These are phyloP conservation scores for Tadarida brasiliensis DNA, from an alignment of 2,797 vertebrate species.

Conservation along the genomic window DNA sequence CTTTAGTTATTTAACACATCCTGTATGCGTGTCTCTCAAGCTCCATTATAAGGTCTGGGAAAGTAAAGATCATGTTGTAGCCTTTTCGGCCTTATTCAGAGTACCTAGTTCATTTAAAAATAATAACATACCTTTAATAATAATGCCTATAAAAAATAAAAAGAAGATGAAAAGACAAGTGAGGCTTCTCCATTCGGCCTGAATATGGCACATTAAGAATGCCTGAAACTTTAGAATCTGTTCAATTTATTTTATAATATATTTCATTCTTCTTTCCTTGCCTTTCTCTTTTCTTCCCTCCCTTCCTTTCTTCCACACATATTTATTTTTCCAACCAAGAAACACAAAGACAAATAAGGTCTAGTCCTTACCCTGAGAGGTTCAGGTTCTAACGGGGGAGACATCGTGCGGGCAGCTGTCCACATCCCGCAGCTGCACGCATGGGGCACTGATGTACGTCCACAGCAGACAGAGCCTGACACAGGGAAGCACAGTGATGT, in stretches of 20 bases:
- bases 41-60: conserved; percentile 53
- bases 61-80: conserved; percentile 9
- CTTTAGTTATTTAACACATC: conserved; percentile 11
- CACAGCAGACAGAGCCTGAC: neutral
- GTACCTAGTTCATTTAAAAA: conserved; percentile 52
- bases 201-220: conserved; percentile 8
- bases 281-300: neutral
- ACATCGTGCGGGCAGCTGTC: neutral
- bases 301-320: conserved; percentile 6
- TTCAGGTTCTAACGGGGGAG: neutral
- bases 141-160: conserved; percentile 63
- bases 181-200: conserved; percentile 2
- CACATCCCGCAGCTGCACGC: fast-evolving
- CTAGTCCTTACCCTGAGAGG: neutral
- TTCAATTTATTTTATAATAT: conserved; percentile 43
- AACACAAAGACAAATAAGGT: conserved; percentile 43
- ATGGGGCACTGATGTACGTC: neutral
- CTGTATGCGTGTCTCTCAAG: conserved; percentile 41
- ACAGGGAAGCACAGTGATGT: neutral
- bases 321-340: conserved; percentile 48
- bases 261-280: conserved; percentile 1
- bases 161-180: conserved; percentile 12
- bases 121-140: conserved; percentile 63
- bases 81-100: conserved; percentile 4
- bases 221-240: neutral